Evolutionary conservation across 1,140 invertebrate species (phyloP).

Genomic region (Drosophila seguyi): DNA sequence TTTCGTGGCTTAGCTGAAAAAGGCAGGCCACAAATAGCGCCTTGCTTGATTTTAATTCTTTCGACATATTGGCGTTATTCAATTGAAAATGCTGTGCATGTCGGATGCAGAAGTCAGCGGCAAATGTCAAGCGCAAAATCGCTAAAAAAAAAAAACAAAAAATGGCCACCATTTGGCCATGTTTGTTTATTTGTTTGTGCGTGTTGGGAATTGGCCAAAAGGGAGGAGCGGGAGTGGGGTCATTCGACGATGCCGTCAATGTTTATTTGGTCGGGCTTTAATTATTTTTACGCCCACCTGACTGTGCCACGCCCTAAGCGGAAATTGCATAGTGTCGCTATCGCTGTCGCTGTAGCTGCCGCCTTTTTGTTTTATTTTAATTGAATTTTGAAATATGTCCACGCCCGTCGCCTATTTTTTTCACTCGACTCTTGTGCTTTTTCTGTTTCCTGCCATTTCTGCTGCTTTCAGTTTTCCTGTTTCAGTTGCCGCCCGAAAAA

Average conservation of each 20-base stretch:
- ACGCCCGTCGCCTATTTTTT: slow-evolving; percentile 29
- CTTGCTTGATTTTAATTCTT: slow-evolving; percentile 1
- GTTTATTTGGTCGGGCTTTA: slow-evolving; percentile 65
- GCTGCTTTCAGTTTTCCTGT: slow-evolving; percentile 28
- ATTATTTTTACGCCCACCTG: slow-evolving; percentile 82
- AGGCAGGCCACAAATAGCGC: not conserved
- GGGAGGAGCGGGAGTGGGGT: not conserved
- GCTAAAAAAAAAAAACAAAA: no score
- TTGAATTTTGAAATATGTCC: slow-evolving; percentile 82
- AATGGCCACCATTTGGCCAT: slow-evolving; percentile 29
- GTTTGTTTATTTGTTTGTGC: slow-evolving; percentile 5
- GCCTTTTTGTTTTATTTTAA: slow-evolving; percentile 78
- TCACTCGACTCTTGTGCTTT: slow-evolving; percentile 10
- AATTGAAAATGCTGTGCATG: slow-evolving; percentile 41
- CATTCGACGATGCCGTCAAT: slow-evolving; percentile 32
- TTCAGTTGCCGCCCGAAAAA: slow-evolving; percentile 53
- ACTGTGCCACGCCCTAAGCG: slow-evolving; percentile 58
- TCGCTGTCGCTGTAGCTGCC: slow-evolving; percentile 37
- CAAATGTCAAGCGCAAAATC: slow-evolving; percentile 50
- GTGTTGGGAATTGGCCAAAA: slow-evolving; percentile 15
- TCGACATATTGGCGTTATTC: slow-evolving; percentile 48
- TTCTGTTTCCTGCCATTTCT: slow-evolving; percentile 21
- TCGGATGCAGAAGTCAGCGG: slow-evolving; percentile 47
- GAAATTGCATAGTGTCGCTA: slow-evolving; percentile 76
- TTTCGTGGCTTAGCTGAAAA: slow-evolving; percentile 8